Evolutionary conservation across 2,113 vertebrate genomes (phyloP), one percentile per base, ranked within the genome.

Genomic region (Sula dactylatra): DNA sequence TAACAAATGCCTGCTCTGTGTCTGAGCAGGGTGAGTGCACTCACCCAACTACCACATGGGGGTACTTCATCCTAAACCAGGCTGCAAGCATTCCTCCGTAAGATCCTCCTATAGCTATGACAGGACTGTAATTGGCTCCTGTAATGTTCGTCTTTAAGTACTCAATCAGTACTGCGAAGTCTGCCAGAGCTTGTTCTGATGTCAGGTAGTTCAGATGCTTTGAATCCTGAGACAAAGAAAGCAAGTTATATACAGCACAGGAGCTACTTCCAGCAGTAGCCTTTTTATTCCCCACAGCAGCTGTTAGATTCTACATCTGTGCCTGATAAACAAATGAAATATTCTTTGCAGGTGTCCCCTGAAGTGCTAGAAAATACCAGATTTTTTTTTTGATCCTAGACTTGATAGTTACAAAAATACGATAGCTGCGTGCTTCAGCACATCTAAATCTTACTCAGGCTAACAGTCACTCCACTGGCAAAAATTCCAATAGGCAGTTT

Each of bases 31-130:
- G 61, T 14, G 34, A 84, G 71, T 17, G 38, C 42, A 98, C 98
- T 99, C 97, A 99, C 99, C 99, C 99, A 88, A 97, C 97, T 58
- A 99, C 99, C 69, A 98, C 16, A 47, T 99, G 98, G 62, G 99
- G 99, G 91, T 99, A 99, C 90, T 99, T 99, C 99, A 99, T 99
- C 96, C 99, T 98, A 93, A 99, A 97, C 99, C 99, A 99, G 65
- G 99, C 99, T 13, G 99, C 98, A 44, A 99, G 98, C 99, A 99
- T 99, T 66, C 99, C 99, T 36, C 99, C 99, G 0, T 99, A 99
- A 22, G 99, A 99, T 4, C 99, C 99, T 47, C 99, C 99, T 1
- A 99, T n/a, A 31, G 99, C 98, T 54, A 99, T 99, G 80, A 99
- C 99, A 8, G 99, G 98, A 76, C 99, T 99, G 56, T 98, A 82